Base-by-base conservation (phyloP, 2,888 invertebrate genomes). In the Neria commutata region DNA sequence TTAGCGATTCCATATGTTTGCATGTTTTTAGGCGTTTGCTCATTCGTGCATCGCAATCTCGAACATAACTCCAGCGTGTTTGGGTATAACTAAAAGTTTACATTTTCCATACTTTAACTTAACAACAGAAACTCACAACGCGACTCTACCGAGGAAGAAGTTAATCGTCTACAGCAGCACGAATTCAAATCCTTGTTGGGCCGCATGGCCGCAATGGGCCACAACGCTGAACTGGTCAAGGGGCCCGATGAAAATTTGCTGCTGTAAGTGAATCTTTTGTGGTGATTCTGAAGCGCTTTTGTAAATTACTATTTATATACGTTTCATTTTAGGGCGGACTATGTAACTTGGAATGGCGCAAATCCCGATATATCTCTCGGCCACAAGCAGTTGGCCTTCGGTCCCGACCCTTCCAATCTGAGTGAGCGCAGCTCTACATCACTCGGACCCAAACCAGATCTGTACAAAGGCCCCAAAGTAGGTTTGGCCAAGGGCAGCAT, bases 341-440 rank as follows among this genome's bases (percentile, higher is more conserved):
- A 94, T 75, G 86, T 92, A 50, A 88, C 91, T 3, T 93, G 93
- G 92, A 89, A 89, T 66, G 93, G 93, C 0, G 89, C 92, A 0
- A 89, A 92, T 79, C 87, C 88, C 0, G 85, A 85, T 50, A 80
- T 89, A 16, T 81, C 85, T 6, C 79, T 80, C 24, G 87, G 86
- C 0, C 75, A 75, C 17, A 79, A 82, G 58, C 77, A 79, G 29
- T 45, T 84, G 1, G 83, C 85, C 0, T 82, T 83, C 54, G 90
- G 91, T 1, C 83, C 87, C 1, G 84, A 89, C 64, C 74, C 83
- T 26, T 83, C 83, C 1, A 82, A 85, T 5, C 57, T 75, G 0
- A 65, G 73, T 1, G 83, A 83, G 1, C 83, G 84, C 14, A 46
- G 53, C 33, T 8, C 42, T 4, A 82, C 85, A 45, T 85, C 91